Evolutionary conservation across 1,140 invertebrate species (phyloP).

Genomic region (Pogonognathellus flavescens): DNA sequence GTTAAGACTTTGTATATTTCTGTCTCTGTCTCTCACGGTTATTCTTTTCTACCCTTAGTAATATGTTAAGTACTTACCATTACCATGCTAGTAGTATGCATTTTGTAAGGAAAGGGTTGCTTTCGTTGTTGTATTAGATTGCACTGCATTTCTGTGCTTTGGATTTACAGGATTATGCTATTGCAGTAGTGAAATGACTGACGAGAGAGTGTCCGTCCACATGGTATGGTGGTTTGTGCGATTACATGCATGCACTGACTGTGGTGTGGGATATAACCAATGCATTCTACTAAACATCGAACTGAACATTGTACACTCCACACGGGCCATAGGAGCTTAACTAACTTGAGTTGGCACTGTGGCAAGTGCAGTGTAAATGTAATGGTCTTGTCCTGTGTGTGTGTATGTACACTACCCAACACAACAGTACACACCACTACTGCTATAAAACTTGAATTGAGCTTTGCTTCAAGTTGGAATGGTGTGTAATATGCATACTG

Average conservation of each 20-base stretch:
- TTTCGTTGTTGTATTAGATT: background rate
- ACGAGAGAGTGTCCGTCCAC: constrained; percentile 7
- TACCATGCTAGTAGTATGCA: no score
- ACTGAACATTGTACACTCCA: background rate
- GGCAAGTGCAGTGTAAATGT: constrained; percentile 1
- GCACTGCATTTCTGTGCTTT: background rate
- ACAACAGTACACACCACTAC: no score
- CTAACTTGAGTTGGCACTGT: background rate
- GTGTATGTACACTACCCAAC: no score
- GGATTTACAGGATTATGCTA: background rate
- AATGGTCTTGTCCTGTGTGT: background rate
- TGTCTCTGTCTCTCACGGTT: background rate
- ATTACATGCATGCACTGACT: no score
- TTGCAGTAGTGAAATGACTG: background rate
- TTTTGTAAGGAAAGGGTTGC: constrained; percentile 16
- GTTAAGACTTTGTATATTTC: background rate
- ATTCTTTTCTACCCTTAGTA: background rate
- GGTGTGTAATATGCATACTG: constrained; percentile 11
- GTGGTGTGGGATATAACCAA: background rate
- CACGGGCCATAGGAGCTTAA: no score
- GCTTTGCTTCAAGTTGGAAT: no score
- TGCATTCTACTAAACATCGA: background rate
- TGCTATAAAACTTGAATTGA: no score
- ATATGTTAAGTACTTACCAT: background rate
- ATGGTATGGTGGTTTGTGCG: background rate